Conservation (phyloP, 2,113 vertebrate genomes). For the Uria lomvia region DNA sequence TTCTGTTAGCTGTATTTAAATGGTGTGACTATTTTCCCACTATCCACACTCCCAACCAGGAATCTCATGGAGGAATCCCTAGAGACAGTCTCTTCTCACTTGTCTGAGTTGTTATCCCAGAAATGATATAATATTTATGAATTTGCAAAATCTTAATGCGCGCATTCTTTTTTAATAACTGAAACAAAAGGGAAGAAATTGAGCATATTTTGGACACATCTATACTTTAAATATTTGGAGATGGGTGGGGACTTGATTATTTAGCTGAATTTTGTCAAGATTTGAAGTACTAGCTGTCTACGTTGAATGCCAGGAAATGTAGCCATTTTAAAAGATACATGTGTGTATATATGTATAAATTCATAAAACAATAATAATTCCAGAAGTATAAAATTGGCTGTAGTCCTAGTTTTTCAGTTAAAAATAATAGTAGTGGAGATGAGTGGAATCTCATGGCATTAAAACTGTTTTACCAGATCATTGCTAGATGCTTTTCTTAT, state of each 20-base stretch:
- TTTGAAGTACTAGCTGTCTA: neutral
- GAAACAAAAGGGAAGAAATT: neutral
- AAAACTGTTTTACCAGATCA: conserved; percentile 58
- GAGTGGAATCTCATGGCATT: conserved; percentile 40
- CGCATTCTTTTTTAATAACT: neutral
- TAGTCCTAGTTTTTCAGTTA: conserved; percentile 52
- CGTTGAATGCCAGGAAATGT: neutral
- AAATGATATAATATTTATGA: neutral
- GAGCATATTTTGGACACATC: neutral
- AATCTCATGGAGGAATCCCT: neutral
- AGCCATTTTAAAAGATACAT: conserved; percentile 1
- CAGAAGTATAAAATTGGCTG: conserved; percentile 47
- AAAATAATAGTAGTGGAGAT: conserved; percentile 65
- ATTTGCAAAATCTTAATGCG: neutral
- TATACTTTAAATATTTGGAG: neutral
- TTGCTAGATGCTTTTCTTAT: conserved; percentile 64
- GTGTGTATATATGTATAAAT: neutral
- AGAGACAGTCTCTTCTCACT: neutral
- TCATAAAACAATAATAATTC: conserved; percentile 32
- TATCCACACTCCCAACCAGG: neutral
- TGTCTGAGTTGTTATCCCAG: neutral
- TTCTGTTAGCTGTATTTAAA: neutral
- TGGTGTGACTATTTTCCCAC: neutral
- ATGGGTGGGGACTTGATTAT: neutral
- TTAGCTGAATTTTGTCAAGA: neutral